Conservation (phyloP, 2,888 invertebrate genomes). For the Sympetrum striolatum region DNA sequence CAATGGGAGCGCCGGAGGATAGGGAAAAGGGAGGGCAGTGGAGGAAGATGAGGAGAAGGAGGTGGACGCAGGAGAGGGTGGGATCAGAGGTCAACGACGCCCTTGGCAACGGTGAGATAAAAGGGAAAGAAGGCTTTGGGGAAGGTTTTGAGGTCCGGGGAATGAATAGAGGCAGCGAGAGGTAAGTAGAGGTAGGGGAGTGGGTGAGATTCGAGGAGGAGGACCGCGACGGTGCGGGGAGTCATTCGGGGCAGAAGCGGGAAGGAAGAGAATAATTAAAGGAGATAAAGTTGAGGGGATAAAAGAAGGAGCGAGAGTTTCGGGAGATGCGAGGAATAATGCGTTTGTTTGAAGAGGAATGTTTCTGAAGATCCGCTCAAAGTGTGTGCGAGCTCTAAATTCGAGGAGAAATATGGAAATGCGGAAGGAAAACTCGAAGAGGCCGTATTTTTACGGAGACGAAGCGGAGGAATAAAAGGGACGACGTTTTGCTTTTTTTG, state of each 20-base stretch:
- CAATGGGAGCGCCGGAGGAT: background rate
- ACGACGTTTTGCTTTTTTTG: too few species aligned
- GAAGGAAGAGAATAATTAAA: background rate
- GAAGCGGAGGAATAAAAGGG: too few species aligned
- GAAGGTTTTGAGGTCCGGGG: constrained; percentile 29
- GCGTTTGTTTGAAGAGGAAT: too few species aligned
- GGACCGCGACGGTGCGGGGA: background rate
- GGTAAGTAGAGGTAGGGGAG: background rate
- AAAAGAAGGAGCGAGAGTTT: too few species aligned
- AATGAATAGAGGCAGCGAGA: constrained; percentile 1
- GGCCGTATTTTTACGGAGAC: too few species aligned
- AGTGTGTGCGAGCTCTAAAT: too few species aligned
- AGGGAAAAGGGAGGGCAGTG: background rate
- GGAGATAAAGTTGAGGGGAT: too few species aligned
- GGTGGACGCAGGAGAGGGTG: background rate
- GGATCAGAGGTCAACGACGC: constrained; percentile 36
- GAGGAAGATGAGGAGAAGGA: background rate
- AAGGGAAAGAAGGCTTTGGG: constrained; percentile 19
- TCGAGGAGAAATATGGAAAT: too few species aligned
- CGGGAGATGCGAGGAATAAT: too few species aligned
- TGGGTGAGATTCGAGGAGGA: constrained; percentile 3
- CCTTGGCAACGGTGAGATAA: constrained; percentile 23
- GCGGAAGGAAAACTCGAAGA: too few species aligned
- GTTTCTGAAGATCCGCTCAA: too few species aligned
- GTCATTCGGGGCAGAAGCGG: background rate